phyloP scores from a whole-genome alignment of 2,888 invertebrate species.

The Xylocampa areola region DNA sequence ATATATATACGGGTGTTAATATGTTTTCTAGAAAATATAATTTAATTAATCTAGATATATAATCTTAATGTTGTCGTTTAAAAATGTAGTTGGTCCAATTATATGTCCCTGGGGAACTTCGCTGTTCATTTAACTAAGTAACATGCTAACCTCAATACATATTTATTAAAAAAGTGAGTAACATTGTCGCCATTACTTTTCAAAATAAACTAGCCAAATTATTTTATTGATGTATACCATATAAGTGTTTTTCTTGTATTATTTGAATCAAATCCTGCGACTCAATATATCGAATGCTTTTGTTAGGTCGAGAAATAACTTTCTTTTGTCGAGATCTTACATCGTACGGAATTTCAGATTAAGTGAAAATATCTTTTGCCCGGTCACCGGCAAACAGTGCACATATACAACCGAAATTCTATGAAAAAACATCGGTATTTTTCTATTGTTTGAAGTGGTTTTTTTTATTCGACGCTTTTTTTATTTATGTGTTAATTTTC shows the following conservation, averaged over 20 bases:
- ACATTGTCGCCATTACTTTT: not conserved
- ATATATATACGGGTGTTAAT: conserved; percentile 4
- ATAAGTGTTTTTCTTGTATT: not conserved
- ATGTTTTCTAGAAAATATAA: conserved; percentile 9
- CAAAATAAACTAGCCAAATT: not conserved
- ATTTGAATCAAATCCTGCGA: not conserved
- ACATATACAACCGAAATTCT: conserved; percentile 6
- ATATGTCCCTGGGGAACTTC: conserved; percentile 3
- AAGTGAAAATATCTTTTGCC: conserved; percentile 28
- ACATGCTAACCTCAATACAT: not conserved
- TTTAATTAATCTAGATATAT: conserved; percentile 18
- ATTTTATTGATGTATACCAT: not conserved
- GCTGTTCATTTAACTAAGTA: conserved; percentile 5
- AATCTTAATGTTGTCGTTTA: not conserved
- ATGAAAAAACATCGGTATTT: too few species aligned
- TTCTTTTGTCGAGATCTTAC: conserved; percentile 30
- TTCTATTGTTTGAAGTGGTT: too few species aligned
- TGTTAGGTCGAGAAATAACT: conserved; percentile 33
- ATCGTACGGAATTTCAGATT: conserved; percentile 16
- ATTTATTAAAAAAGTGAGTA: not conserved
- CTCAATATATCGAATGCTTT: conserved; percentile 32
- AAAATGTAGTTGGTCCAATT: conserved; percentile 16
- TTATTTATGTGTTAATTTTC: too few species aligned
- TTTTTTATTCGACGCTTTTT: too few species aligned
- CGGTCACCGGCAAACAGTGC: conserved; percentile 15